These are phyloP conservation scores for Cygnus buccinator DNA, from an alignment of 2,113 vertebrate species.

Conservation along the genomic window DNA sequence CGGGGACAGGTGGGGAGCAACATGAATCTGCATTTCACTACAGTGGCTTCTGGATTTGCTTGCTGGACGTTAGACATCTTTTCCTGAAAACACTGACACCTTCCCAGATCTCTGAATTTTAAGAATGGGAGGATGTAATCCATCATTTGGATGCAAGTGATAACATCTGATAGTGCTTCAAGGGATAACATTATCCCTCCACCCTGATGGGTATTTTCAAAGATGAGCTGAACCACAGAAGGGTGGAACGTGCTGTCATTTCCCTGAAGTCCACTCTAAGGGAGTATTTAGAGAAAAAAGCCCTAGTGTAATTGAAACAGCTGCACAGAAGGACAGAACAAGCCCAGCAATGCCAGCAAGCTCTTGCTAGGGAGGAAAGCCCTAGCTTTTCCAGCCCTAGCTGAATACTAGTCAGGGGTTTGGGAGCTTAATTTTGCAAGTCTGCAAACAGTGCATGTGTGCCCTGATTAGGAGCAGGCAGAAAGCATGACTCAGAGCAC, in stretches of 20 bases:
- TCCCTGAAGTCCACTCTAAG: neutral
- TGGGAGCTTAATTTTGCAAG: neutral
- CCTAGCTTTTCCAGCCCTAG: no score
- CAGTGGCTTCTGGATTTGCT: neutral
- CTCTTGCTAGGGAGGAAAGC: neutral
- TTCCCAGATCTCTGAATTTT: neutral
- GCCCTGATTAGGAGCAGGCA: neutral
- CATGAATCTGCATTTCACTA: fast-evolving
- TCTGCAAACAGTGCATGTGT: fast-evolving
- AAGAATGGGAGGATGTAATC: no score
- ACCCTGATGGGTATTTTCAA: neutral
- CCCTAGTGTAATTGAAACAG: fast-evolving
- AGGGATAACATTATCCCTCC: neutral
- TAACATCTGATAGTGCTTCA: neutral
- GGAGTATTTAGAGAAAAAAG: neutral
- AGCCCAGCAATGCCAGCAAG: neutral
- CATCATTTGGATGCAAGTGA: neutral
- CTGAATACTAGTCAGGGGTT: fast-evolving
- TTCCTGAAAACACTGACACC: neutral
- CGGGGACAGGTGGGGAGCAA: neutral
- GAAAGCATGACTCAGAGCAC: neutral
- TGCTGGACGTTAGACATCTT: neutral
- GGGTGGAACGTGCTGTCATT: neutral
- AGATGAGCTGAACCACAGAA: neutral
- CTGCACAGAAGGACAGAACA: neutral